Percentiles rank a stretch among this genome's conserved stretches.
These are phyloP conservation scores for Oncorhynchus nerka DNA, from an alignment of 2,113 vertebrate genomes.

Conservation along the genomic window DNA sequence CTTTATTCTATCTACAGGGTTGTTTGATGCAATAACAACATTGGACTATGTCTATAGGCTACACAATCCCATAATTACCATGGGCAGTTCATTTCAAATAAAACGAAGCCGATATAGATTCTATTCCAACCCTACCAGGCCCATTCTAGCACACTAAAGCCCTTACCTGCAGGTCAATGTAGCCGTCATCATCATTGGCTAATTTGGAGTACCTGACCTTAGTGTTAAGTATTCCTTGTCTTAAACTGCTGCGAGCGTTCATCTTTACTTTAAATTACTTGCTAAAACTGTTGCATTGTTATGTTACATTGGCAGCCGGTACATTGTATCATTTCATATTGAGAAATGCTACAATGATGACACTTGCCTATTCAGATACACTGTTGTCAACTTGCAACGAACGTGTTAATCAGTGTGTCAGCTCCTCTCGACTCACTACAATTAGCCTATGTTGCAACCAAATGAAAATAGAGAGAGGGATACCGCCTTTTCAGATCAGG, in stretches of 20 bases:
- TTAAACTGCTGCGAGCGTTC: slow-evolving; percentile 80
- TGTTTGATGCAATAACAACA: too few relatives aligned
- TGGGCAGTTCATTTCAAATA: not conserved
- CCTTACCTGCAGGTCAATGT: slow-evolving; percentile 94
- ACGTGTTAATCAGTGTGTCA: not conserved
- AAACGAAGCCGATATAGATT: too few relatives aligned
- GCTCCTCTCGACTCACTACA: not conserved
- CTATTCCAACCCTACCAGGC: not conserved
- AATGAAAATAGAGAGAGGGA: not conserved
- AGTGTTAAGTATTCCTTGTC: slow-evolving; percentile 76
- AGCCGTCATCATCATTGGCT: slow-evolving; percentile 89
- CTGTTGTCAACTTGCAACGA: not conserved
- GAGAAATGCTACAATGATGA: not conserved
- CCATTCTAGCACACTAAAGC: too few relatives aligned
- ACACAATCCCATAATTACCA: too few relatives aligned
- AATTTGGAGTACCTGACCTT: slow-evolving; percentile 92
- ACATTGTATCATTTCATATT: not conserved
- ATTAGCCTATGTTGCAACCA: not conserved
- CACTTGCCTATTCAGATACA: not conserved
- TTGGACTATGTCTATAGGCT: too few relatives aligned
- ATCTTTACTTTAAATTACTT: slow-evolving; percentile 67
- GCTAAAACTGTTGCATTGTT: not conserved
- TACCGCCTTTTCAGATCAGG: not conserved
- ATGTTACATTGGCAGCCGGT: not conserved
- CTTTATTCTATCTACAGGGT: too few relatives aligned